These are phyloP conservation scores for Saccostrea cuccullata DNA, from an alignment of 1,140 invertebrate genomes.

Conservation along the genomic window DNA sequence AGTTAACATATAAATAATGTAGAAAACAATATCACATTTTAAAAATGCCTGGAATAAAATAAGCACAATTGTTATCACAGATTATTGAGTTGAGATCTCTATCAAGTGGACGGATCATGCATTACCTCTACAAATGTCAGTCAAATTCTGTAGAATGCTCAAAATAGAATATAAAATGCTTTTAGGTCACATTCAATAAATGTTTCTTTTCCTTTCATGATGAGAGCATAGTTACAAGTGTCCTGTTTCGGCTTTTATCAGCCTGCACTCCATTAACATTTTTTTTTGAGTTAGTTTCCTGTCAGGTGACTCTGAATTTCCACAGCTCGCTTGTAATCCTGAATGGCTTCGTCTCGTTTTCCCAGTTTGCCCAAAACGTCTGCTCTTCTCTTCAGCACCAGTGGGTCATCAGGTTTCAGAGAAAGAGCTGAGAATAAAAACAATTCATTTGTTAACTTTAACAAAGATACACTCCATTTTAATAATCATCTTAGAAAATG, in stretches of 20 bases:
- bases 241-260: background rate
- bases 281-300: background rate
- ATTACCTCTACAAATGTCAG: background rate
- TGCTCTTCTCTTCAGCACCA: constrained; percentile 75
- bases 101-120: background rate
- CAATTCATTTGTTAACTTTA: background rate
- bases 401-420: constrained; percentile 76
- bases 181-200: background rate
- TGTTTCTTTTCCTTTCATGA: background rate
- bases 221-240: background rate
- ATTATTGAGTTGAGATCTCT: background rate
- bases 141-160: too few species aligned
- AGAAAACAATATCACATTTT: background rate
- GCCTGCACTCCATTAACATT: background rate
- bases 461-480: too few species aligned
- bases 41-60: background rate
- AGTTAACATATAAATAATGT: background rate
- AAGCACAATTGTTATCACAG: background rate
- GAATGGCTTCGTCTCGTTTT: constrained; percentile 70
- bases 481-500: too few species aligned
- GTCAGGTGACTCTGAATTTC: constrained; percentile 67
- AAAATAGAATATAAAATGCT: too few species aligned
- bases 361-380: constrained; percentile 76
- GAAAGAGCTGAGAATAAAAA: constrained; percentile 69
- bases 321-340: constrained; percentile 76